Conservation (phyloP, 2,113 vertebrate genomes). For the Dasypus novemcinctus region DNA sequence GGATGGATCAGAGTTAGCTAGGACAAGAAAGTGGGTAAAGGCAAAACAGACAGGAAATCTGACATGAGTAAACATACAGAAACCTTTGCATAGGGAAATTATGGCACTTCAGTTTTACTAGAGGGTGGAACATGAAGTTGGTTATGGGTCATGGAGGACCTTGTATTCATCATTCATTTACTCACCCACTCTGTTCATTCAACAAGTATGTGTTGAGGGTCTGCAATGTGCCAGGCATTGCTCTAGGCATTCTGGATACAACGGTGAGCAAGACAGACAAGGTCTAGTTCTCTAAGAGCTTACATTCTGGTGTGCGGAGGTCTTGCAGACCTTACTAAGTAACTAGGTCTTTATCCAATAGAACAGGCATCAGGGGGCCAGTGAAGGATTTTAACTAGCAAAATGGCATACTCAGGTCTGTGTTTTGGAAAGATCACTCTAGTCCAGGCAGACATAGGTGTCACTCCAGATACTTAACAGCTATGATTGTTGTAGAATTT, state of each 20-base stretch:
- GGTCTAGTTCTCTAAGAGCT: not conserved
- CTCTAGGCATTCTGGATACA: not conserved
- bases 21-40: not conserved
- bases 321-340: not conserved
- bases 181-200: constrained; percentile 2
- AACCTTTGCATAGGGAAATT: not conserved
- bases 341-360: not conserved
- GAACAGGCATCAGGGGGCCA: not conserved
- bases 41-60: not conserved
- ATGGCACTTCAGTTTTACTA: not conserved
- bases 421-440: not conserved
- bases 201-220: not conserved
- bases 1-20: not conserved
- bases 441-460: not conserved
- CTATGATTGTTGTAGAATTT: too few species aligned
- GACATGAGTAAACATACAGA: not conserved
- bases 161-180: not conserved
- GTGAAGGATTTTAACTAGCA: not conserved
- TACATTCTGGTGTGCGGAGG: not conserved
- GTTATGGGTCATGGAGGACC: not conserved
- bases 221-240: not conserved
- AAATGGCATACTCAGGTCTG: not conserved
- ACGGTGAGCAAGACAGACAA: not conserved
- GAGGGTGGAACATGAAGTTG: not conserved
- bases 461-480: not conserved